Evolutionary conservation across 1,140 invertebrate genomes (phyloP), one percentile per base, ranked within the genome.

Genomic region (Conus betulinus): DNA sequence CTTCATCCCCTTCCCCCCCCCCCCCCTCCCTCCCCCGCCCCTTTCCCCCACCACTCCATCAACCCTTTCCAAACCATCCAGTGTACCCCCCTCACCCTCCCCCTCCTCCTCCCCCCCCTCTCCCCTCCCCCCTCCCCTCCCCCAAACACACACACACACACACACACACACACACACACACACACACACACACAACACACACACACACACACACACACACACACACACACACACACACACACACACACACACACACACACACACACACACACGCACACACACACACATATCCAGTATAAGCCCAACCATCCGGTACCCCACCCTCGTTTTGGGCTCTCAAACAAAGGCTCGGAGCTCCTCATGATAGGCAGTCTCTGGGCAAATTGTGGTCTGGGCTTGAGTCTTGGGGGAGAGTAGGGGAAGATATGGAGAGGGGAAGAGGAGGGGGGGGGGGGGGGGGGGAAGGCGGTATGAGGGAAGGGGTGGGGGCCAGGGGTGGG

Each of bases 191-290:
- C 57, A 60, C 57, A 60, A 60, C 57, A 60, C 57, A 15, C 57
- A 60, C 57, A 60, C 57, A 60, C 57, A 60, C 57, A 60, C 57
- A 17, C 74, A 76, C 74, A 76, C 74, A 27, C 74, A 76, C 74
- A 76, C 27, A 76, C 74, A 76, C 25, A 76, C 71, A 76, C 25
- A 76, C 71, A 76, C 71, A 76, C 71, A 76, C 71, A 76, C 20
- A 76, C 71, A 20, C 20, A 76, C 71, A 76, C 27, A 25, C 27
- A 76, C 7, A 25, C 23, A n/a, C 74, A 15, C 8, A 10, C 23
- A 76, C 8, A 20, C 27, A 25, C 23, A 20, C 74, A 27, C 23
- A 76, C 74, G 5, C 74, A 76, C 23, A 76, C 74, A 25, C 74
- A 25, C 74, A 23, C 74, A 27, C 23, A 20, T 6, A 76, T 23